Evolutionary conservation across 2,888 invertebrate genomes (phyloP).

Genomic region (Acanthosepion esculentum): DNA sequence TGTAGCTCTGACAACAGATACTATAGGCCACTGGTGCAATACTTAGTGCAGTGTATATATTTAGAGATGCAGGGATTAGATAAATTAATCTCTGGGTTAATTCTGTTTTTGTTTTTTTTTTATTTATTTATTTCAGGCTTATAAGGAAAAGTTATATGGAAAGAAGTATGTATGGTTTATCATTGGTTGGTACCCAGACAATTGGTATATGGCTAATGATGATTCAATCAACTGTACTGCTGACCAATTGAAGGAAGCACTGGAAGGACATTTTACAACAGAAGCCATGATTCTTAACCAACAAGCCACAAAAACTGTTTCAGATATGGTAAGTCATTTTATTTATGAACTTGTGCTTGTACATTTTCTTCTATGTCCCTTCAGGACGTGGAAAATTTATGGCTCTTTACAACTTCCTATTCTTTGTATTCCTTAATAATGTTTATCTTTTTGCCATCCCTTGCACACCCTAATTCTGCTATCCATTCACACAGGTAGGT

Average conservation of each 20-base stretch:
- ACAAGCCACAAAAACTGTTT: slow-evolving; percentile 87
- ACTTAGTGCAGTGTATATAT: no score
- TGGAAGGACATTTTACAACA: slow-evolving; percentile 97
- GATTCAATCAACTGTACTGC: slow-evolving; percentile 93
- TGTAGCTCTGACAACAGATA: no score
- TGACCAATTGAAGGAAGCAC: slow-evolving; percentile 93
- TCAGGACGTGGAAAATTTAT: no score
- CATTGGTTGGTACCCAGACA: slow-evolving; percentile 97
- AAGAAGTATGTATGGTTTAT: slow-evolving; percentile 99
- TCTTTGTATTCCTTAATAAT: no score
- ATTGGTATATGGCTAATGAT: slow-evolving; percentile 90
- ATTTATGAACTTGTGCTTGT: slow-evolving; percentile 47
- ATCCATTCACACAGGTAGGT: no score
- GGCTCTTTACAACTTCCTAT: no score
- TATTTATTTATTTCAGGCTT: slow-evolving; percentile 76
- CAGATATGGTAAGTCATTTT: slow-evolving; percentile 84
- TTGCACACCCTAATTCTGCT: no score
- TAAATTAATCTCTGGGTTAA: no score
- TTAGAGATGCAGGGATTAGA: no score
- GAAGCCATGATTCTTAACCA: slow-evolving; percentile 99
- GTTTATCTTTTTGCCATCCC: no score
- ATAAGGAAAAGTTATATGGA: slow-evolving; percentile 93
- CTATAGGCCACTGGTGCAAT: no score
- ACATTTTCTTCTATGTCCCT: no score
- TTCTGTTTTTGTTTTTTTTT: neutral